These are phyloP conservation scores for Pholis gunnellus DNA, from an alignment of 2,113 vertebrate species.

Conservation along the genomic window DNA sequence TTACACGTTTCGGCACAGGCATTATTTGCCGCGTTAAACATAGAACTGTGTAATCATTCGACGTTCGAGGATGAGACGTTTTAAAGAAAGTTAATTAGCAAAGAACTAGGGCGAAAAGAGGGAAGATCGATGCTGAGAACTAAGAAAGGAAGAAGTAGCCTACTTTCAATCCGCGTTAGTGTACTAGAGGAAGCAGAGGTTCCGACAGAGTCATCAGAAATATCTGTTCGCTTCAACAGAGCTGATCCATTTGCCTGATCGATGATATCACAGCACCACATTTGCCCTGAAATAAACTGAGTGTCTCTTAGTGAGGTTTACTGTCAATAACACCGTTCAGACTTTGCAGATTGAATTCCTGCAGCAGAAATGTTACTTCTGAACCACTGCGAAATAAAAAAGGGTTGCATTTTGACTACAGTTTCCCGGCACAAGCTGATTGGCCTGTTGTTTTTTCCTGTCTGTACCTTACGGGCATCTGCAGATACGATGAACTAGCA, in stretches of 20 bases:
- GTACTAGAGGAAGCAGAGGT: slow-evolving; percentile 14
- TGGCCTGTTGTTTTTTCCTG: slow-evolving; percentile 14
- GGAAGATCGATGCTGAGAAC: slow-evolving; percentile 27
- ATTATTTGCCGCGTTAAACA: slow-evolving; percentile 8
- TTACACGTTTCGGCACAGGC: neutral
- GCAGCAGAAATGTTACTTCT: slow-evolving; percentile 39
- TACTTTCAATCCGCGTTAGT: neutral
- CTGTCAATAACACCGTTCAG: slow-evolving; percentile 40
- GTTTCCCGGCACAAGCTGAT: neutral
- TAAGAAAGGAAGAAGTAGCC: slow-evolving; percentile 1
- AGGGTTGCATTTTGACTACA: neutral
- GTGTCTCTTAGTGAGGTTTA: slow-evolving; percentile 28
- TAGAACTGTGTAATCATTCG: neutral
- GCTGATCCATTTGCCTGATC: slow-evolving; percentile 46
- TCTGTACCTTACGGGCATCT: neutral
- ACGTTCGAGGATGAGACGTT: neutral
- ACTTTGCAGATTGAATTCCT: slow-evolving; percentile 36
- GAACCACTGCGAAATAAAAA: slow-evolving; percentile 1
- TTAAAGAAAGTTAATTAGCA: neutral
- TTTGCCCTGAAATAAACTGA: slow-evolving; percentile 27
- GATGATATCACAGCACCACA: slow-evolving; percentile 17
- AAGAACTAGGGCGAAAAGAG: slow-evolving; percentile 9
- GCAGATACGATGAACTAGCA: slow-evolving; percentile 4
- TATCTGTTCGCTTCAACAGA: slow-evolving; percentile 26
- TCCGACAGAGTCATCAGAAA: slow-evolving; percentile 48